Conservation (phyloP, 2,797 vertebrate genomes). For the Falco columbarius region DNA sequence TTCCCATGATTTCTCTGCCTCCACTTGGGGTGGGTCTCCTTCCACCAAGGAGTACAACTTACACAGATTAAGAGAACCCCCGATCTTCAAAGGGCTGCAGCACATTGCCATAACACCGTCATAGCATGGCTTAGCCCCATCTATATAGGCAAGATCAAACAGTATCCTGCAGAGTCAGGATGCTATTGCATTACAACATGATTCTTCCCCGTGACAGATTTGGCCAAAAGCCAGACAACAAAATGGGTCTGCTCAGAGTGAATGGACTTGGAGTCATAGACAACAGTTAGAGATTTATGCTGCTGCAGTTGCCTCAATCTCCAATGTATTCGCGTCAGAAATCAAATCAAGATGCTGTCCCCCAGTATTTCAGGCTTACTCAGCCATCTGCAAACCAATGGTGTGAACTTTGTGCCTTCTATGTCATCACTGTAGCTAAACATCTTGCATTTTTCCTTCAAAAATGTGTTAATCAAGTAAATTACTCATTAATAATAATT, state of each 20-base stretch:
- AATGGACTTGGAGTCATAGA: conserved; percentile 5
- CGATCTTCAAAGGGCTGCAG: conserved; percentile 24
- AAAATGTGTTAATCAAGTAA: neutral
- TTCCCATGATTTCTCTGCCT: neutral
- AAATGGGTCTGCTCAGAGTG: conserved; percentile 1
- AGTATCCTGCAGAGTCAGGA: conserved; percentile 35
- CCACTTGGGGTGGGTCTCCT: neutral
- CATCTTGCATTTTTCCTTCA: neutral
- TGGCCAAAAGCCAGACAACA: conserved; percentile 49
- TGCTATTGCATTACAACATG: conserved; percentile 59
- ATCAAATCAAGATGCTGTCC: neutral
- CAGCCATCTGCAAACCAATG: neutral
- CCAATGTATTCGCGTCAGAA: neutral
- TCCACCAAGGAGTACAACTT: neutral
- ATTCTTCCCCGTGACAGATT: conserved; percentile 24
- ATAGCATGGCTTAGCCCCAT: neutral
- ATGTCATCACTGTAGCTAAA: neutral
- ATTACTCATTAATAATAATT: neutral
- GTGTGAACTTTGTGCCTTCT: neutral
- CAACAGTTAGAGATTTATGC: conserved; percentile 46
- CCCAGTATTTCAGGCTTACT: neutral
- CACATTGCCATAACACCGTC: neutral
- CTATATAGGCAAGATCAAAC: conserved; percentile 60
- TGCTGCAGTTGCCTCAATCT: neutral
- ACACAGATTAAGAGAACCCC: conserved; percentile 5